phyloP scores from a whole-genome alignment of 2,888 invertebrate genomes.

The Odontocerum albicorne region DNA sequence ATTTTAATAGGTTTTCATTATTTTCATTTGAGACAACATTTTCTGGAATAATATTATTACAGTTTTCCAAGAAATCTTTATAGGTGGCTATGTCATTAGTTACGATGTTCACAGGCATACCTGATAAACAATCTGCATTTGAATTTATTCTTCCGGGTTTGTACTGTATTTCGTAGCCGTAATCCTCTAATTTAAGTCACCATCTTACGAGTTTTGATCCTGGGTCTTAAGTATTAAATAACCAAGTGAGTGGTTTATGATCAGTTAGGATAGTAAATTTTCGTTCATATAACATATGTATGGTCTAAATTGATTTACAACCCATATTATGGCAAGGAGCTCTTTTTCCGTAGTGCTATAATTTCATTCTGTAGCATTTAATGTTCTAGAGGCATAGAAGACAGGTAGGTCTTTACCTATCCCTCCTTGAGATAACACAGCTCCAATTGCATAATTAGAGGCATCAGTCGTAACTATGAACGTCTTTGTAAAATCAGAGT shows the following conservation, averaged over 20 bases:
- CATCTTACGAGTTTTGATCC: conserved; percentile 40
- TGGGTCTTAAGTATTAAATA: conserved; percentile 39
- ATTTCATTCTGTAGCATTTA: conserved; percentile 15
- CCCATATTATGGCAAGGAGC: conserved; percentile 33
- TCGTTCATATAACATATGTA: conserved; percentile 41
- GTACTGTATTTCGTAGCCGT: conserved; percentile 39
- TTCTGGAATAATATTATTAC: too few relatives aligned
- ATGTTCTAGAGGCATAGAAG: conserved; percentile 13
- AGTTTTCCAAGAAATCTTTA: conserved; percentile 17
- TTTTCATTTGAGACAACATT: too few relatives aligned
- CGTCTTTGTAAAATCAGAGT: conserved; percentile 7
- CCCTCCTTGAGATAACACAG: conserved; percentile 7
- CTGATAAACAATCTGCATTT: conserved; percentile 36
- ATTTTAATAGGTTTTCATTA: too few relatives aligned
- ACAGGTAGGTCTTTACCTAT: conserved; percentile 13
- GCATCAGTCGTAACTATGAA: conserved; percentile 19
- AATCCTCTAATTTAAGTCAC: conserved; percentile 41
- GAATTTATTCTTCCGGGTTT: conserved; percentile 40
- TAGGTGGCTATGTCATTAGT: conserved; percentile 23
- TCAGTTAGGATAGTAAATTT: conserved; percentile 40
- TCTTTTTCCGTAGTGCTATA: conserved; percentile 17
- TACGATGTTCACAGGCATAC: too few relatives aligned
- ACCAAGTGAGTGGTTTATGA: conserved; percentile 39
- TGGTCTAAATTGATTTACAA: conserved; percentile 39
- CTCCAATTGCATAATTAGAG: conserved; percentile 10